Conservation (phyloP, 2,888 invertebrate species). For the Coenonympha arcania region DNA sequence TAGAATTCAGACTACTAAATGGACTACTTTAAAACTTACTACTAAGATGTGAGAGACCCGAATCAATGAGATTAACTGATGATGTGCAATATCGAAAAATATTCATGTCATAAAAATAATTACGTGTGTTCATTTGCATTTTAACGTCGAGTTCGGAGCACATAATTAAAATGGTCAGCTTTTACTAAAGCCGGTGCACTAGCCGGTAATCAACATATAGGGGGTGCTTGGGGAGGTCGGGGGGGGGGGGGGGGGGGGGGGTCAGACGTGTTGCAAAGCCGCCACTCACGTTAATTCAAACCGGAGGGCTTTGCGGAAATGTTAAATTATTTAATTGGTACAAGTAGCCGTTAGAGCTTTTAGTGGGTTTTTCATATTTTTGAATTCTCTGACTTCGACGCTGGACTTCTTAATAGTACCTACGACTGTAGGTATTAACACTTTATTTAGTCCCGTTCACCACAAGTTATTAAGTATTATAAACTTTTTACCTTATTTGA, state of each 20-base stretch:
- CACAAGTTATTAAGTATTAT: no score
- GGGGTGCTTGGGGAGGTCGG: not conserved
- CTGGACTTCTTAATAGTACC: not conserved
- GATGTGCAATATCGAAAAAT: no score
- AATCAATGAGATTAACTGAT: no score
- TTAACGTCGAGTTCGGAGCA: not conserved
- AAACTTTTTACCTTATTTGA: no score
- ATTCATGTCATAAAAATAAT: not conserved
- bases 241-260: not conserved
- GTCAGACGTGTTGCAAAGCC: not conserved
- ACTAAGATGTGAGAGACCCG: no score
- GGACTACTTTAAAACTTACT: no score
- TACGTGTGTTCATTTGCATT: not conserved
- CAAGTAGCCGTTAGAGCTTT: not conserved
- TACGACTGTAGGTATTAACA: no score
- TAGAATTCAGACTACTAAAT: no score
- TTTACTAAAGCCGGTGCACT: not conserved
- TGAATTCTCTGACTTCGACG: not conserved
- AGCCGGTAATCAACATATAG: not conserved
- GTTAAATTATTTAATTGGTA: constrained; percentile 6
- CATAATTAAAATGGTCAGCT: not conserved
- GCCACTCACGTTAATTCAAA: constrained; percentile 5
- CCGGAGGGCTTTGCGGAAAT: constrained; percentile 2
- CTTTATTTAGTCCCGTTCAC: no score
- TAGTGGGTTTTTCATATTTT: not conserved